phyloP scores from a whole-genome alignment of 2,888 invertebrate genomes.

The Xanthorhoe spadicearia region DNA sequence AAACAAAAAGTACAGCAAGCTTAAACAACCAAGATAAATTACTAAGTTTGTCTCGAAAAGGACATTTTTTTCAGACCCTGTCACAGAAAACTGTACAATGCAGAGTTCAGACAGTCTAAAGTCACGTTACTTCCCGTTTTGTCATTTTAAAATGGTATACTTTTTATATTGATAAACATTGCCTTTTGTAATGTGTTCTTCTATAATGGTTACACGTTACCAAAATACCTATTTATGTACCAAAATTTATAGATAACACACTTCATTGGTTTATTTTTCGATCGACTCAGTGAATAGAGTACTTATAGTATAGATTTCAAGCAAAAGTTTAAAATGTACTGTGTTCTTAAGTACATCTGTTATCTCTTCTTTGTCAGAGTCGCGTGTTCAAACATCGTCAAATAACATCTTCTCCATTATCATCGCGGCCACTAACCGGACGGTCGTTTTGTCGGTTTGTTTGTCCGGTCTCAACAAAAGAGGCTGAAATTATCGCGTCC shows the following conservation, averaged over 20 bases:
- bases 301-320: no score
- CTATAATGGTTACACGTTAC: no score
- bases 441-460: slow-evolving; percentile 50
- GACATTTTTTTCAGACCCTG: slow-evolving; percentile 46
- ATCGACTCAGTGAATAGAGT: no score
- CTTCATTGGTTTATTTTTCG: no score
- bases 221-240: no score
- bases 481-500: slow-evolving; percentile 64
- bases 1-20: slow-evolving; percentile 63
- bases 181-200: no score
- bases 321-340: no score
- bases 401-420: slow-evolving; percentile 43
- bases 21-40: slow-evolving; percentile 75
- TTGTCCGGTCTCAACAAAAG: slow-evolving; percentile 56
- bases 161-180: not conserved
- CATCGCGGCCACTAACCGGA: slow-evolving; percentile 50
- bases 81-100: slow-evolving; percentile 1
- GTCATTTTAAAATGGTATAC: not conserved
- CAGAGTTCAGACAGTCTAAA: not conserved
- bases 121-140: not conserved
- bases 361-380: not conserved
- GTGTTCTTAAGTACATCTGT: no score
- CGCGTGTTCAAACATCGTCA: slow-evolving; percentile 23
- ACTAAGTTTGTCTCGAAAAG: slow-evolving; percentile 64
- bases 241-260: no score